Evolutionary conservation across 1,140 invertebrate genomes (phyloP).

Genomic region (Scaptomyza montana): DNA sequence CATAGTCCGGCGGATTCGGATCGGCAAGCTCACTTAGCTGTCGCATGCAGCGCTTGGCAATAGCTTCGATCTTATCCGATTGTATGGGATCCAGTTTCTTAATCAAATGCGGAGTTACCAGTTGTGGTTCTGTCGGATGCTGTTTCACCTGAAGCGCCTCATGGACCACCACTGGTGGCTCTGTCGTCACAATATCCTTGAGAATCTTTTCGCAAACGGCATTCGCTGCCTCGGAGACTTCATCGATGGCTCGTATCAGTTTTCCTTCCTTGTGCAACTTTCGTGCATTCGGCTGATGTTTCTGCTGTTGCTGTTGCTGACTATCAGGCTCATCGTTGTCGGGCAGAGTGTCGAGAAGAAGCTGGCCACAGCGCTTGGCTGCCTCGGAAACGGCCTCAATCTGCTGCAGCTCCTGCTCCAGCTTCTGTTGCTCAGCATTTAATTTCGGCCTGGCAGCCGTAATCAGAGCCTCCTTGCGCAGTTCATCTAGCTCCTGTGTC

Average conservation of each 20-base stretch:
- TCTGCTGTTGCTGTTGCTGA: neutral
- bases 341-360: conserved; percentile 83
- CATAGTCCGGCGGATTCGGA: conserved; percentile 61
- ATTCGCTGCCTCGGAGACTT: conserved; percentile 79
- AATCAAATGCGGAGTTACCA: conserved; percentile 74
- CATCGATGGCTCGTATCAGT: conserved; percentile 77
- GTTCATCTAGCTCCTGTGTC: conserved; percentile 84
- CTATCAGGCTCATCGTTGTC: conserved; percentile 44
- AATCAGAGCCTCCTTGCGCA: conserved; percentile 77
- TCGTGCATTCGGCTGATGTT: conserved; percentile 27
- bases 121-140: conserved; percentile 17
- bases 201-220: conserved; percentile 80
- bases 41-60: conserved; percentile 80
- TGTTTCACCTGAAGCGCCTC: conserved; percentile 73
- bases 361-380: conserved; percentile 84
- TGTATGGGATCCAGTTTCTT: conserved; percentile 82
- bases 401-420: conserved; percentile 70
- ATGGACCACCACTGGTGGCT: conserved; percentile 76
- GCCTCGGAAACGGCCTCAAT: conserved; percentile 84
- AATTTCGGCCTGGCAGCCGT: conserved; percentile 68
- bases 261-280: conserved; percentile 76
- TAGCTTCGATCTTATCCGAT: conserved; percentile 77
- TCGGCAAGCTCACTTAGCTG: conserved; percentile 73
- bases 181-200: conserved; percentile 79
- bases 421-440: conserved; percentile 68